Percentiles rank a stretch among this genome's conserved stretches.
Evolutionary conservation across 2,113 vertebrate genomes (phyloP).

Genomic region (Psammodynastes pulverulentus): DNA sequence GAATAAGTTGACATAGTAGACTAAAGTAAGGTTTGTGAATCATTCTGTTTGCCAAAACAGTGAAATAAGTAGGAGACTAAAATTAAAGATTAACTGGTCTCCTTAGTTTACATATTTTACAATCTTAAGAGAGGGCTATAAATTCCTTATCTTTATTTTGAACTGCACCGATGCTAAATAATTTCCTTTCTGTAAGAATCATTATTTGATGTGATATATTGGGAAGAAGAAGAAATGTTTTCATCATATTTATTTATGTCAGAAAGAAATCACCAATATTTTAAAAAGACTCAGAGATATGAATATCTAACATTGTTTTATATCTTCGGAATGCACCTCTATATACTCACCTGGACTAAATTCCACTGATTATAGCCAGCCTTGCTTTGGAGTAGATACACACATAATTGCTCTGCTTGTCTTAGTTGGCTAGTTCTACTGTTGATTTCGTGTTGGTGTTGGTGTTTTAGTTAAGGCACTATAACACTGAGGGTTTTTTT

Average conservation of each 20-base stretch:
- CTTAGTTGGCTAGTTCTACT: neutral
- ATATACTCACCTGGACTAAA: neutral
- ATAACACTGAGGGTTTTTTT: neutral
- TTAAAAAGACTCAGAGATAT: neutral
- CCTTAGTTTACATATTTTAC: slow-evolving; percentile 25
- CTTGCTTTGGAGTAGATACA: neutral
- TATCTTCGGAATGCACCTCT: neutral
- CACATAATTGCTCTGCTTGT: neutral
- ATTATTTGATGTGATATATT: slow-evolving; percentile 6
- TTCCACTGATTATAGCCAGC: neutral
- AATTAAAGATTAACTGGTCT: slow-evolving; percentile 10
- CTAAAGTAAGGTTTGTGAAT: neutral
- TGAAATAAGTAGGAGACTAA: neutral
- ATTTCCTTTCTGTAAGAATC: slow-evolving; percentile 17
- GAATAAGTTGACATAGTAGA: rapidly evolving
- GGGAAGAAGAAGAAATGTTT: slow-evolving; percentile 32
- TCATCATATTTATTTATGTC: slow-evolving; percentile 16
- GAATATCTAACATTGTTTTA: neutral
- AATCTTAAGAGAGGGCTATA: neutral
- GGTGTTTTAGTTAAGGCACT: neutral
- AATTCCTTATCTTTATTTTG: slow-evolving; percentile 32
- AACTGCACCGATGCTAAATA: slow-evolving; percentile 7
- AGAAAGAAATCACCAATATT: neutral
- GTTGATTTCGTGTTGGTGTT: neutral
- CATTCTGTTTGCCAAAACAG: neutral